phyloP scores from a whole-genome alignment of 2,113 vertebrate genomes.

The Paramormyrops kingsleyae region DNA sequence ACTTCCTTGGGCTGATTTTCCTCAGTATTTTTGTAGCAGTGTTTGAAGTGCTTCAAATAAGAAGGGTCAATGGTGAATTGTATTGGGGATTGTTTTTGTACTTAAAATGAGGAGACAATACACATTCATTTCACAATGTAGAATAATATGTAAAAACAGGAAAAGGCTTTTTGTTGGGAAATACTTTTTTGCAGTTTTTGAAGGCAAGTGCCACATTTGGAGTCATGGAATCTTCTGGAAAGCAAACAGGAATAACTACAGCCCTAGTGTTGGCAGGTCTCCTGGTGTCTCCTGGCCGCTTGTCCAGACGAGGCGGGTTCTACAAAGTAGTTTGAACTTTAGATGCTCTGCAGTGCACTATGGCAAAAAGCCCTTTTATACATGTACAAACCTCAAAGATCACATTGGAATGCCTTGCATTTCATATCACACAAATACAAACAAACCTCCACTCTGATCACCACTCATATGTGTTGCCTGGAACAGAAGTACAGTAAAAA shows the following conservation, averaged over 20 bases:
- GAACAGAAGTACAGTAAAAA: background rate
- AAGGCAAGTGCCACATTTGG: background rate
- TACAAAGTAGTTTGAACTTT: background rate
- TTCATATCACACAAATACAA: background rate
- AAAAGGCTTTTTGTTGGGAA: background rate
- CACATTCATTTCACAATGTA: background rate
- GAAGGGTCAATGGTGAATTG: background rate
- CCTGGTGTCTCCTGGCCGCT: background rate
- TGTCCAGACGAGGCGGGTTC: background rate
- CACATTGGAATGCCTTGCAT: background rate
- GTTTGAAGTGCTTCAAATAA: background rate
- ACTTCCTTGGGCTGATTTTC: background rate
- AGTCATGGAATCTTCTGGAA: background rate
- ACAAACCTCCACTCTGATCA: background rate
- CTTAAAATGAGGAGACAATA: background rate
- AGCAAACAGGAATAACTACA: background rate
- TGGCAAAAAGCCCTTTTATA: background rate
- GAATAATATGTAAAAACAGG: background rate
- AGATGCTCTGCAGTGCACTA: background rate
- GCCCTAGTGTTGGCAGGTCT: background rate
- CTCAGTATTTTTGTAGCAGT: background rate
- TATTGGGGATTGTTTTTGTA: background rate
- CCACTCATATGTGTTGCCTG: background rate
- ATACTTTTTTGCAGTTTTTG: background rate
- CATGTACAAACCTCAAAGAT: background rate